Base-by-base conservation (phyloP, 2,113 vertebrate species). In the Xyrauchen texanus region DNA sequence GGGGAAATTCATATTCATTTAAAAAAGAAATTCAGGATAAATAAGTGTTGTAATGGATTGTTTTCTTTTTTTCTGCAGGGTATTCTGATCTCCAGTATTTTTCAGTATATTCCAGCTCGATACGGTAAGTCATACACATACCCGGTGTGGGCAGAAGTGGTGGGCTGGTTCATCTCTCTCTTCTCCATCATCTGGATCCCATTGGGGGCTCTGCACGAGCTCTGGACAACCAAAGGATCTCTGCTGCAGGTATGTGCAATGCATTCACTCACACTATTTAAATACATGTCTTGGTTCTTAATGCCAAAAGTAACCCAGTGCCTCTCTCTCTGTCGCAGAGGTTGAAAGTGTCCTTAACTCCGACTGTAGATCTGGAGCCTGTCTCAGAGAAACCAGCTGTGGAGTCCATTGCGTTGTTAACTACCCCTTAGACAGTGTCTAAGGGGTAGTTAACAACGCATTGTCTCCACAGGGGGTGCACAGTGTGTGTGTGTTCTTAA, bases 131-230 rank as follows among this genome's bases (percentile, higher is more conserved):
- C 53, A 6, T 93, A 94, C 79, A 69, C 8, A 0, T 93, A 92
- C 60, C 92, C 92, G 5, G 7, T 76, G 7, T 94, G 93, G 93
- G 91, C 91, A 13, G 88, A 93, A 55, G 84, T 53, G 46, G 51
- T 92, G n/a, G 92, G 93, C 71, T 93, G 91, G 92, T 58, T 82
- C 2, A 42, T 94, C 60, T 91, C 91, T 15, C 78, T 93, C 57
- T 55, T 90, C 74, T 93, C 92, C 13, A 84, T 94, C 0, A 81
- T 93, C 53, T 94, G 93, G 91, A 92, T 93, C 51, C 93, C 92
- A 5, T 77, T 93, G 11, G 90, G 91, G 76, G 92, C 91, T 5
- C 66, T 89, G 60, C 93, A 93, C 9, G 92, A 93, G 81, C 63
- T 94, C 44, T 89, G 16, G 51, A 84, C 57, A 34, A 86, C 73